Percentiles rank a stretch among this genome's conserved stretches.
These are phyloP conservation scores for Zaprionus davidi DNA, from an alignment of 1,140 invertebrate species.

Conservation along the genomic window DNA sequence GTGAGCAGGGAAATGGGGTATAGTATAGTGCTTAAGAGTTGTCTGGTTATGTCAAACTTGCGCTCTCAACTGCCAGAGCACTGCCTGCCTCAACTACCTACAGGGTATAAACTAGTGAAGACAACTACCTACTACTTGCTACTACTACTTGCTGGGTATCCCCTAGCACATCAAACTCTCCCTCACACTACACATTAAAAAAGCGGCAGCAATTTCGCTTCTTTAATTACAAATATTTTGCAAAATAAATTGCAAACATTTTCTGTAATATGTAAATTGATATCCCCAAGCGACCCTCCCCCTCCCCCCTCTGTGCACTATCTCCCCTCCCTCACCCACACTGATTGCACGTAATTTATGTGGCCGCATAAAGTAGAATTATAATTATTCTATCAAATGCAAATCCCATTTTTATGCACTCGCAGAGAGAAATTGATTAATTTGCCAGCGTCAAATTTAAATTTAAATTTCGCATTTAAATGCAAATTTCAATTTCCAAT, in stretches of 20 bases:
- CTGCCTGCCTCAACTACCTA: neutral
- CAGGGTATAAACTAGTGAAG: neutral
- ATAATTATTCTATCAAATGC: constrained; percentile 50
- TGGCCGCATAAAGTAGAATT: constrained; percentile 22
- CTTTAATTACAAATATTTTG: constrained; percentile 31
- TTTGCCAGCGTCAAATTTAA: constrained; percentile 6
- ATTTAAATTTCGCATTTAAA: constrained; percentile 20
- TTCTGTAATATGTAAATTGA: constrained; percentile 38
- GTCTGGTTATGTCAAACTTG: neutral
- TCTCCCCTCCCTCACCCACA: neutral
- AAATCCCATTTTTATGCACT: constrained; percentile 31
- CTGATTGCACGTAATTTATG: constrained; percentile 50
- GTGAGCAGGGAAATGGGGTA: too few species aligned
- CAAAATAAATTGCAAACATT: constrained; percentile 14
- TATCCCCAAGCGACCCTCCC: neutral
- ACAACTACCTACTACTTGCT: neutral
- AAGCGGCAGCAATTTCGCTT: constrained; percentile 4
- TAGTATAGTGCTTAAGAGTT: too few species aligned
- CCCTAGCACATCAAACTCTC: neutral
- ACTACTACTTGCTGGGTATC: neutral
- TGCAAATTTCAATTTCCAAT: constrained; percentile 32
- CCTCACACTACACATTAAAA: neutral
- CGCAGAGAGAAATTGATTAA: constrained; percentile 37
- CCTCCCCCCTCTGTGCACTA: neutral
- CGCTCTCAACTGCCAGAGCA: neutral